Evolutionary conservation across 1,140 invertebrate species (phyloP).

Genomic region (Telenomus remus): DNA sequence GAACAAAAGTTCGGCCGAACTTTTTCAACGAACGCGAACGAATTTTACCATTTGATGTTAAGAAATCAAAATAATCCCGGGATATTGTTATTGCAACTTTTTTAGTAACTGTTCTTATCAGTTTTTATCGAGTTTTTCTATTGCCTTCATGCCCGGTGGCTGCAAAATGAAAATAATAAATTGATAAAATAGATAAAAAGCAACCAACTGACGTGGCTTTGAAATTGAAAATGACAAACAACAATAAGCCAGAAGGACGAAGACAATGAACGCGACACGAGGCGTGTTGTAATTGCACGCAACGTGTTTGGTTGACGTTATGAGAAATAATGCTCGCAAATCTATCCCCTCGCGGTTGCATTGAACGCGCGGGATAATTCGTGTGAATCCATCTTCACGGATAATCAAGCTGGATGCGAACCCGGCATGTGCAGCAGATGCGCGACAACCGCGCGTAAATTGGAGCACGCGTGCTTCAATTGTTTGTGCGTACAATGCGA

Average conservation of each 20-base stretch:
- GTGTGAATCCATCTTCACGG: constrained; percentile 53
- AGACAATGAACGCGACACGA: constrained; percentile 2
- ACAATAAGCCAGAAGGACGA: background rate
- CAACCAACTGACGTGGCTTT: background rate
- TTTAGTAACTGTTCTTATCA: no score
- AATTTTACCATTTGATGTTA: no score
- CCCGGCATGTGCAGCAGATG: constrained; percentile 44
- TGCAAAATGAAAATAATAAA: no score
- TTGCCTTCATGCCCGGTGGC: no score
- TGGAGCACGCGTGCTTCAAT: constrained; percentile 55
- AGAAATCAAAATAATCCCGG: no score
- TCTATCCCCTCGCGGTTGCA: constrained; percentile 39
- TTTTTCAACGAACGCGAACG: no score
- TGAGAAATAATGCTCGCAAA: constrained; percentile 37
- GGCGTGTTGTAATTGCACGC: constrained; percentile 14
- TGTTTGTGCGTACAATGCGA: constrained; percentile 55
- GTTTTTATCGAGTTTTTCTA: no score
- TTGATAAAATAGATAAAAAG: background rate
- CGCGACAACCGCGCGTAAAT: constrained; percentile 52
- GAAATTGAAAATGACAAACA: background rate
- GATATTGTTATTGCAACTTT: no score
- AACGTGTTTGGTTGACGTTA: constrained; percentile 28
- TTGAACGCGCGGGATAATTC: constrained; percentile 46
- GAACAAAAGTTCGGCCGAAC: no score
- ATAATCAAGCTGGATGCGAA: constrained; percentile 53